These are phyloP conservation scores for Pseudopodoces humilis DNA, from an alignment of 2,113 vertebrate species.

Conservation along the genomic window DNA sequence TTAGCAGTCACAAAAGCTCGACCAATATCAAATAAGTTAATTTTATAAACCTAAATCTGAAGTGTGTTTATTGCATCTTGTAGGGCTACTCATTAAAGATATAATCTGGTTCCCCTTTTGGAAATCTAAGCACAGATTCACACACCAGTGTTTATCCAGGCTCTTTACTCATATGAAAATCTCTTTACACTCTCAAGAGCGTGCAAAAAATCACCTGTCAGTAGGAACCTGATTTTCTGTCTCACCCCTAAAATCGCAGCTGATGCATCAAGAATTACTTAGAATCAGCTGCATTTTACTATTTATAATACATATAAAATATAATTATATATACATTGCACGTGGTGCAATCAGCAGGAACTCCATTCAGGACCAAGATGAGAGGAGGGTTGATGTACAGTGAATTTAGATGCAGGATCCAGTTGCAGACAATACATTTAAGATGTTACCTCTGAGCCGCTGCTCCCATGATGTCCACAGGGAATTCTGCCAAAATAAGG, in stretches of 20 bases:
- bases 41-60: background rate
- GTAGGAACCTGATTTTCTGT: background rate
- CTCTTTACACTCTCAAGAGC: background rate
- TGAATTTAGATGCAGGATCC: background rate
- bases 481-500: background rate
- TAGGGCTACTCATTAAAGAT: background rate
- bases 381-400: accelerated
- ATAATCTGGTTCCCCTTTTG: background rate
- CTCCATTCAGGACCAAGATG: background rate
- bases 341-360: background rate
- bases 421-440: background rate
- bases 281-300: background rate
- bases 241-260: background rate
- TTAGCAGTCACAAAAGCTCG: background rate
- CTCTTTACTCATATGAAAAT: background rate
- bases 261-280: background rate
- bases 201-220: background rate
- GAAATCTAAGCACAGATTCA: background rate
- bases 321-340: background rate
- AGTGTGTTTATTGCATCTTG: background rate
- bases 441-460: background rate
- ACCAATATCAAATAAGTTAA: background rate
- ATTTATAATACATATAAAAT: background rate
- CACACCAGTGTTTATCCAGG: background rate
- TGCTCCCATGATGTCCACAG: background rate